Evolutionary conservation across 1,140 invertebrate species (phyloP), one percentile per base, ranked within the genome.

Genomic region (Aethina tumida): DNA sequence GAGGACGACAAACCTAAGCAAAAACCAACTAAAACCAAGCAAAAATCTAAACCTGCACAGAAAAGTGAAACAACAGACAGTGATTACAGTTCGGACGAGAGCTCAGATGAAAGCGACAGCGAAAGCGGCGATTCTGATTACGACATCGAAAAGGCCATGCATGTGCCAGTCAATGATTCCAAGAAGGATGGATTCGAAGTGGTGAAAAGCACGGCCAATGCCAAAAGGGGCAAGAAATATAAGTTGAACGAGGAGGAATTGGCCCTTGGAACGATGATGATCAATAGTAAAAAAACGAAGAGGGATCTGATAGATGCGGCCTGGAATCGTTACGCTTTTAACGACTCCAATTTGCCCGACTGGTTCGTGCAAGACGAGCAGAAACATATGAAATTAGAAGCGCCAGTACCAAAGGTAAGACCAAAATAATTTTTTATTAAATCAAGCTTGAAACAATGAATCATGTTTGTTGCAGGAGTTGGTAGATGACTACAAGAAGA

Each of bases 331-430:
- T 94, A 85, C 57, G 74, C 77, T 0, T 88, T 88, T 52, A 84
- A 86, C 49, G 95, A 98, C 62, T 76, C 79, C 5, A 77, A 87
- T 58, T 64, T 99, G 19, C 97, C 97, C 0, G 83, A 85, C 47
- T 99, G 97, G 97, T 99, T 99, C 71, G 70, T 79, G 0, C 74
- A 90, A 41, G 96, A 99, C 55, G 97, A 99, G 65, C 74, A 81
- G 36, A 85, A 86, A 59, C 87, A 97, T 58, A 91, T 88, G 77
- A 75, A 66, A 36, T 84, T 80, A 58, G 74, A 77, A 34, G 56
- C 78, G 5, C 81, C 83, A 2, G 80, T 94, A 16, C 81, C 88
- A 18, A 79, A 85, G 66, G 77, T 79, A 63, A 52, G 27, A 15
- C 10, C n/a, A 1, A 3, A 1, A 4, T 19, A 25, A 28, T 37